Conservation (phyloP, 2,888 invertebrate species). For the Toxonevra muliebris region DNA sequence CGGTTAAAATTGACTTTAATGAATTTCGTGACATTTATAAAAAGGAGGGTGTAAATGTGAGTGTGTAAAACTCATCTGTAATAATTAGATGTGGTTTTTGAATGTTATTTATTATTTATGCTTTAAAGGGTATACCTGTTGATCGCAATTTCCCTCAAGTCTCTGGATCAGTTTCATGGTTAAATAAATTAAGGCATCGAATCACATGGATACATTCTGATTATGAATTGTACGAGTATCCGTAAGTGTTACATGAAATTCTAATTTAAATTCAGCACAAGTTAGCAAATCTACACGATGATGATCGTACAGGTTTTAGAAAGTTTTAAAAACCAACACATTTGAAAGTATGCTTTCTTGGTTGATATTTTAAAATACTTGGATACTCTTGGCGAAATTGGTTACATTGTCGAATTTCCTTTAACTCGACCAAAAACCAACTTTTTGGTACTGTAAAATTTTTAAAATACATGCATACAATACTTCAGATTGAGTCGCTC, state of each 20-base stretch:
- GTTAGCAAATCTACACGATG: too few species aligned
- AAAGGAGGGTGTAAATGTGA: constrained; percentile 43
- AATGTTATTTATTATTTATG: neutral
- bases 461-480: too few species aligned
- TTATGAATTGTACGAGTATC: constrained; percentile 73
- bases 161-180: constrained; percentile 78
- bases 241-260: constrained; percentile 65
- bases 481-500: too few species aligned
- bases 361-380: too few species aligned
- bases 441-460: too few species aligned
- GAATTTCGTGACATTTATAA: constrained; percentile 66
- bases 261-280: too few species aligned
- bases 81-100: neutral
- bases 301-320: too few species aligned
- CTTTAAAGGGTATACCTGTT: constrained; percentile 66
- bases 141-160: constrained; percentile 79
- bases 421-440: too few species aligned
- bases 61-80: constrained; percentile 8
- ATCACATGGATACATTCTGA: constrained; percentile 71
- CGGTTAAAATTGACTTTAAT: constrained; percentile 72
- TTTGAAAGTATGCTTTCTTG: neutral
- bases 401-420: too few species aligned
- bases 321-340: too few species aligned
- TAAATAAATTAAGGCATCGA: constrained; percentile 73
- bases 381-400: too few species aligned